These are phyloP conservation scores for Salticus scenicus DNA, from an alignment of 2,888 invertebrate species.

Conservation along the genomic window DNA sequence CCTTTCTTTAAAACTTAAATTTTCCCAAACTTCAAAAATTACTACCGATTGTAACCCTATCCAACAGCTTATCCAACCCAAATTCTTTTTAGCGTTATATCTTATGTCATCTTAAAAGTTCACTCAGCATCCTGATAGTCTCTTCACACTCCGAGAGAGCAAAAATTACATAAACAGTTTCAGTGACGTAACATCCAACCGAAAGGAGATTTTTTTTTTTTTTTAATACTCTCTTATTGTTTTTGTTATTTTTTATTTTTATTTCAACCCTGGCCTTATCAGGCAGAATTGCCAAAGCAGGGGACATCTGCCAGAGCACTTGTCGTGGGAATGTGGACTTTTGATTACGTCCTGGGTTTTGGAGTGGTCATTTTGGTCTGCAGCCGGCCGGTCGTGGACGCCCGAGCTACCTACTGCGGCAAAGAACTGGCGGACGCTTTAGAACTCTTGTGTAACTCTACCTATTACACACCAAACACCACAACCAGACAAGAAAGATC, in stretches of 20 bases:
- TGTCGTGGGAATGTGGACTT: background rate
- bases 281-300: background rate
- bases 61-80: too few relatives aligned
- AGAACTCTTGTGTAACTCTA: slow-evolving; percentile 22
- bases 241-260: background rate
- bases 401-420: slow-evolving; percentile 7
- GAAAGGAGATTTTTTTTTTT: too few relatives aligned
- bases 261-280: background rate
- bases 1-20: too few relatives aligned
- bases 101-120: too few relatives aligned
- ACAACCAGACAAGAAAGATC: too few relatives aligned
- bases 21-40: too few relatives aligned
- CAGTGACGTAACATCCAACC: background rate
- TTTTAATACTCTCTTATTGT: background rate
- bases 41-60: too few relatives aligned
- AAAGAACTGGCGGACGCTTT: slow-evolving; percentile 30
- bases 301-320: background rate
- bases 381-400: background rate
- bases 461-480: slow-evolving; percentile 5
- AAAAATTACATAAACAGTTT: background rate
- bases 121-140: too few relatives aligned
- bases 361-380: background rate
- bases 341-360: background rate
- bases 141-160: too few relatives aligned
- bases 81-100: too few relatives aligned